Percentiles rank a stretch among this genome's conserved stretches.
phyloP scores from a whole-genome alignment of 2,888 invertebrate genomes.

The Dimorphilus gyrociliatus region DNA sequence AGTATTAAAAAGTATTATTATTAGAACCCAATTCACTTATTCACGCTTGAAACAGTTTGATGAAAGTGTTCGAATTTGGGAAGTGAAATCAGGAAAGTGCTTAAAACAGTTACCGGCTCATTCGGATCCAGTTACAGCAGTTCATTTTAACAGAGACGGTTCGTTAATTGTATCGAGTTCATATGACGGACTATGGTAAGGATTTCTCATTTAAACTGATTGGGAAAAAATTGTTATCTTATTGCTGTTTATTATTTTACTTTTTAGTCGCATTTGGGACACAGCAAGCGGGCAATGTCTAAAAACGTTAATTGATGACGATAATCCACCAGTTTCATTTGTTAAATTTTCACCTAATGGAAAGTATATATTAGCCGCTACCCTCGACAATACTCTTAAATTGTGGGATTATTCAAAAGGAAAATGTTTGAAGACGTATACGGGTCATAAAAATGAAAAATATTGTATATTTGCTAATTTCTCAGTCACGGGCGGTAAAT shows the following conservation, averaged over 20 bases:
- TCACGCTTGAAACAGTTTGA: slow-evolving; percentile 54
- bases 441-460: slow-evolving; percentile 95
- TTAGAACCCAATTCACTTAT: slow-evolving; percentile 1
- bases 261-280: slow-evolving; percentile 90
- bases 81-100: slow-evolving; percentile 90
- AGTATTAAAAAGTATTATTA: slow-evolving; percentile 25
- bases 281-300: slow-evolving; percentile 96
- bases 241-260: neutral
- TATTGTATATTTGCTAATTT: slow-evolving; percentile 99
- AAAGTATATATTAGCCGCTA: slow-evolving; percentile 94
- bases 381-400: slow-evolving; percentile 91
- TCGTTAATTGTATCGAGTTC: slow-evolving; percentile 94
- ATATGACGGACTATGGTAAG: slow-evolving; percentile 90
- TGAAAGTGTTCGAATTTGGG: slow-evolving; percentile 98
- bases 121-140: slow-evolving; percentile 97
- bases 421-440: slow-evolving; percentile 92
- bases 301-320: slow-evolving; percentile 92
- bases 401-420: slow-evolving; percentile 99
- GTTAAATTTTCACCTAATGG: slow-evolving; percentile 99
- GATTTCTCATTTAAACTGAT: neutral
- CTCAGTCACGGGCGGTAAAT: slow-evolving; percentile 99
- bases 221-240: neutral
- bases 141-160: slow-evolving; percentile 95
- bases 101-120: slow-evolving; percentile 94
- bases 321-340: slow-evolving; percentile 98